Evolutionary conservation across 2,113 vertebrate genomes (phyloP).

Genomic region (Cyanoliseus patagonus): DNA sequence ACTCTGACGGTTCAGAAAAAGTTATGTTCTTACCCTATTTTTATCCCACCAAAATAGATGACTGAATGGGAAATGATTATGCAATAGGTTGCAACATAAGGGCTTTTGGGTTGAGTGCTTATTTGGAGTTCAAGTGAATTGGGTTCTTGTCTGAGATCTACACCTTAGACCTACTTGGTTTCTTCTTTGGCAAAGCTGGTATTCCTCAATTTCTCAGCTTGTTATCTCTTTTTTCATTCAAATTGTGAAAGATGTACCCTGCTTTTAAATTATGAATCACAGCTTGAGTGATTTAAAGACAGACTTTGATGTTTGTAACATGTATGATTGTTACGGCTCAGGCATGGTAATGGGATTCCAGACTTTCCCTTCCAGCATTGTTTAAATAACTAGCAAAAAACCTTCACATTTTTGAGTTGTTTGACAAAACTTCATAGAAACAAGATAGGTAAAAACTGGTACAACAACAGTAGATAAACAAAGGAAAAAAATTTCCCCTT

Average conservation of each 20-base stretch:
- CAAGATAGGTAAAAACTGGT: neutral
- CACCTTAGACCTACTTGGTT: neutral
- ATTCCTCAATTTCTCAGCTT: neutral
- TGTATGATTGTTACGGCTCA: neutral
- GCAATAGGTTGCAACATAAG: neutral
- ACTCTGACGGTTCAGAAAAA: neutral
- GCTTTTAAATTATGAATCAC: neutral
- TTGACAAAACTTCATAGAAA: neutral
- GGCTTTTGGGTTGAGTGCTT: neutral
- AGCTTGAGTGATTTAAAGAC: neutral
- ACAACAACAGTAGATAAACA: neutral
- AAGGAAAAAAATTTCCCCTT: neutral
- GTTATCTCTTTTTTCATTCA: neutral
- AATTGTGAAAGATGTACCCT: neutral
- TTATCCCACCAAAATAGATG: neutral
- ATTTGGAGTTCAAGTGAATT: neutral
- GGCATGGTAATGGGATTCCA: neutral
- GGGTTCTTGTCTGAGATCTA: neutral
- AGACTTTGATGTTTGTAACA: neutral
- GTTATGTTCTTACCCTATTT: neutral
- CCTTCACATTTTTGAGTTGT: neutral
- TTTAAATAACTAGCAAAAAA: neutral
- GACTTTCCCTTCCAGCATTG: neutral
- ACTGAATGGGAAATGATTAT: neutral
- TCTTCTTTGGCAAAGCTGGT: neutral